Evolutionary conservation across 2,888 invertebrate genomes (phyloP).

Genomic region (Piscicola geometra): DNA sequence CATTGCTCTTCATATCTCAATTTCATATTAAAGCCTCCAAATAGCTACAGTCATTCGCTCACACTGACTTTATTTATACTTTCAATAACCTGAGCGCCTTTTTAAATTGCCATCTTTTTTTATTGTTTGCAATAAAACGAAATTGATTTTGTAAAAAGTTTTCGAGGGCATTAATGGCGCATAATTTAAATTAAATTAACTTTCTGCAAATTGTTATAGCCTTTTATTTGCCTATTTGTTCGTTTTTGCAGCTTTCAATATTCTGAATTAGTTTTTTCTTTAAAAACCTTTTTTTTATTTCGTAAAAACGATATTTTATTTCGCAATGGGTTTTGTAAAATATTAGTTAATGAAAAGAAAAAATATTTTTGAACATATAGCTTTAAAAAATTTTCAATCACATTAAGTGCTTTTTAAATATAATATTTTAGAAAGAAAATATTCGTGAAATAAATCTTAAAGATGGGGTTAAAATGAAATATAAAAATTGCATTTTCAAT

Average conservation of each 20-base stretch:
- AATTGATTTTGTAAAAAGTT: constrained; percentile 9
- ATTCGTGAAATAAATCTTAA: no score
- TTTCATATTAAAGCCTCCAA: no score
- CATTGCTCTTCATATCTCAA: no score
- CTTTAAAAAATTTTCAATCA: no score
- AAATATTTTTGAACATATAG: not conserved
- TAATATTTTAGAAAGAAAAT: no score
- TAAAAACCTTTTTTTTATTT: not conserved
- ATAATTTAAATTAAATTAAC: not conserved
- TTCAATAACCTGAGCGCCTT: not conserved
- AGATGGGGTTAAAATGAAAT: no score
- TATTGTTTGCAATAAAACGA: not conserved
- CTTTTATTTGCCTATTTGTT: not conserved
- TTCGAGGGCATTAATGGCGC: not conserved
- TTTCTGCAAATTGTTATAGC: not conserved
- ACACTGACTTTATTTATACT: constrained; percentile 7
- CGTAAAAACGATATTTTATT: not conserved
- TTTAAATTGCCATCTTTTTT: not conserved
- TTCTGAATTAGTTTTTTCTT: not conserved
- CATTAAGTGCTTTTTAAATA: no score
- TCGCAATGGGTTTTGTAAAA: not conserved
- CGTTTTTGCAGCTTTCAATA: not conserved
- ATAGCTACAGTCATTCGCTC: no score
- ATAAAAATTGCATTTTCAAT: no score
- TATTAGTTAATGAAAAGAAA: not conserved